These are phyloP conservation scores for Sylvicola fuscatus DNA, from an alignment of 2,888 invertebrate genomes.

Conservation along the genomic window DNA sequence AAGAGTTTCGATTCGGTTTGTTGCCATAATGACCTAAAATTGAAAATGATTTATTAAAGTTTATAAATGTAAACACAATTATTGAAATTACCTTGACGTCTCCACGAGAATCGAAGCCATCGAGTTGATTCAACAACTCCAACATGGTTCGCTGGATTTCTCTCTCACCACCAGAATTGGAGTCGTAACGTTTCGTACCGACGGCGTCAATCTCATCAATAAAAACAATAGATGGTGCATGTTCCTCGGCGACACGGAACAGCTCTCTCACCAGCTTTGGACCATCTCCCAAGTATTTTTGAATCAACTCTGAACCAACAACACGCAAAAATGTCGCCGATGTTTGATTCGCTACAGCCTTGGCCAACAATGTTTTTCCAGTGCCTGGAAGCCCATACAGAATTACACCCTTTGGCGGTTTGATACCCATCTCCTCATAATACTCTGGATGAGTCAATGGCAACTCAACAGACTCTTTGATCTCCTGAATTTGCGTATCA, in stretches of 20 bases:
- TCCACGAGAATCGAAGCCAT: slow-evolving; percentile 92
- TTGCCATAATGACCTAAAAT: slow-evolving; percentile 80
- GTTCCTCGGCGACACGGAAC: slow-evolving; percentile 98
- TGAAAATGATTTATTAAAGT: slow-evolving; percentile 5
- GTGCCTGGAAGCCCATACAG: slow-evolving; percentile 96
- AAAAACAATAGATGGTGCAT: slow-evolving; percentile 98
- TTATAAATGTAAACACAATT: not conserved
- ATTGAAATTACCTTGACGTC: slow-evolving; percentile 64
- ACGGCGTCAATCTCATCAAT: slow-evolving; percentile 99
- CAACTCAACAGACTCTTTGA: slow-evolving; percentile 95
- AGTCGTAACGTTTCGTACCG: slow-evolving; percentile 96
- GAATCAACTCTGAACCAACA: slow-evolving; percentile 97
- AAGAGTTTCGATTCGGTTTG: slow-evolving; percentile 93
- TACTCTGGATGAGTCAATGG: slow-evolving; percentile 98
- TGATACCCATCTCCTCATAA: slow-evolving; percentile 99
- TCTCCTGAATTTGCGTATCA: slow-evolving; percentile 94
- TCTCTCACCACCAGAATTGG: slow-evolving; percentile 96
- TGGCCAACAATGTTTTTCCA: slow-evolving; percentile 92
- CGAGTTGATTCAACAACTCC: slow-evolving; percentile 92
- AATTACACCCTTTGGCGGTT: slow-evolving; percentile 98
- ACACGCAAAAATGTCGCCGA: slow-evolving; percentile 97
- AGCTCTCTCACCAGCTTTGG: slow-evolving; percentile 94
- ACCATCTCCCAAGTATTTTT: slow-evolving; percentile 98
- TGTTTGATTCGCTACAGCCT: slow-evolving; percentile 98
- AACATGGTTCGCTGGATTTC: slow-evolving; percentile 99